phyloP scores from a whole-genome alignment of 2,797 vertebrate genomes.

The Nothura maculosa region DNA sequence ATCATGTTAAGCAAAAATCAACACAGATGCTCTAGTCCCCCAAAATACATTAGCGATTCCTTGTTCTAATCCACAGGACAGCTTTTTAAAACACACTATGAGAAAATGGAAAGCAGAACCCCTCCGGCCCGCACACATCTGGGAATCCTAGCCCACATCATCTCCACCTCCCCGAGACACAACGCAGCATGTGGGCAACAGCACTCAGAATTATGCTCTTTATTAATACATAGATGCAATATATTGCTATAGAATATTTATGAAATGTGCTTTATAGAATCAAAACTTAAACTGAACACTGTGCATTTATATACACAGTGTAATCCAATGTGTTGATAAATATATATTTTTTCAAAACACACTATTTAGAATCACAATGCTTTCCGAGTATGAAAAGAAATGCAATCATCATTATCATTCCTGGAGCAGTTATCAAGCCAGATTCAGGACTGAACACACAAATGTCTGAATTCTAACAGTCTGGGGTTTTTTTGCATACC shows the following conservation, averaged over 20 bases:
- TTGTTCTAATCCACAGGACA: neutral
- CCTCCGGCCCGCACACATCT: too few relatives aligned
- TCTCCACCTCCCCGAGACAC: neutral
- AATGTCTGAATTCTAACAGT: neutral
- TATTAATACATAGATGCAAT: neutral
- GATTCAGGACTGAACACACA: neutral
- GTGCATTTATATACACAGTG: too few relatives aligned
- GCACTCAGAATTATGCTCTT: neutral
- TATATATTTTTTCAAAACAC: neutral
- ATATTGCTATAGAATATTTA: neutral
- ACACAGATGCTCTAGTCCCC: neutral
- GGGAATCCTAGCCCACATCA: neutral
- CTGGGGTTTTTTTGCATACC: conserved; percentile 78
- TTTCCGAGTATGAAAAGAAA: neutral
- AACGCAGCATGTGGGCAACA: too few relatives aligned
- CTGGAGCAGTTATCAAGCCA: neutral
- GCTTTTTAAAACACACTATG: neutral
- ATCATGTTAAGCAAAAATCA: neutral
- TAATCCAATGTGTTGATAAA: neutral
- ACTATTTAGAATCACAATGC: neutral
- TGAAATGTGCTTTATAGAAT: neutral
- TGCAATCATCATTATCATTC: accelerated
- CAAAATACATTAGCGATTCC: neutral
- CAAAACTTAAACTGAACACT: neutral
- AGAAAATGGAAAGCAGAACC: neutral